Conservation (phyloP, 2,797 vertebrate genomes). For the Poeciliopsis gracilis region DNA sequence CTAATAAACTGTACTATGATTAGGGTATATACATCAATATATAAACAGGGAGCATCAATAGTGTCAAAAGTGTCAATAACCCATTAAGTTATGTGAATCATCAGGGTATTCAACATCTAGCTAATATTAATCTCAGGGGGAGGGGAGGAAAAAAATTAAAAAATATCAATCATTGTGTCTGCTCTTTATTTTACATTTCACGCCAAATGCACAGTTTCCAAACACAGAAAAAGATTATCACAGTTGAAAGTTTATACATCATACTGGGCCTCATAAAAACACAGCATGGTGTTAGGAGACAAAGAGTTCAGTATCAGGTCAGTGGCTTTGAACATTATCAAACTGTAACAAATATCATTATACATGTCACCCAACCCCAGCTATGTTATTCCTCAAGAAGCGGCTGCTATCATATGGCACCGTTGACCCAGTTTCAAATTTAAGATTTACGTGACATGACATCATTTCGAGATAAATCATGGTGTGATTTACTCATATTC, state of each 20-base stretch:
- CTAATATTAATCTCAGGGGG: neutral
- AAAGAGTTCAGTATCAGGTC: neutral
- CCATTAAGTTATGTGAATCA: neutral
- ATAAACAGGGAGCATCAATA: neutral
- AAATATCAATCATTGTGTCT: neutral
- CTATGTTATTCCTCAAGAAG: neutral
- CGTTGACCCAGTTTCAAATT: neutral
- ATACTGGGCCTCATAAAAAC: neutral
- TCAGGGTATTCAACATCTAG: neutral
- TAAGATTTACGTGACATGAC: neutral
- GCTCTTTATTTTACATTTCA: neutral
- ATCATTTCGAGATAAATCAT: constrained; percentile 1
- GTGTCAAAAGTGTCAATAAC: neutral
- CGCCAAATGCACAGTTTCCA: neutral
- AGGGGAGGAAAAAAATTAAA: neutral
- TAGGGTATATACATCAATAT: neutral
- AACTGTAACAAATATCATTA: neutral
- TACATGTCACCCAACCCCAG: neutral
- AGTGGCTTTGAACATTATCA: neutral
- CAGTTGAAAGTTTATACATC: neutral
- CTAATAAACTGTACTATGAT: neutral
- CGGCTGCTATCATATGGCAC: neutral
- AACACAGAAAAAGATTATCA: neutral
- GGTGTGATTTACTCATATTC: constrained; percentile 13
- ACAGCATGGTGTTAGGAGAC: neutral